Conservation (phyloP, 1,140 invertebrate genomes). For the Dendrolimus punctatus region DNA sequence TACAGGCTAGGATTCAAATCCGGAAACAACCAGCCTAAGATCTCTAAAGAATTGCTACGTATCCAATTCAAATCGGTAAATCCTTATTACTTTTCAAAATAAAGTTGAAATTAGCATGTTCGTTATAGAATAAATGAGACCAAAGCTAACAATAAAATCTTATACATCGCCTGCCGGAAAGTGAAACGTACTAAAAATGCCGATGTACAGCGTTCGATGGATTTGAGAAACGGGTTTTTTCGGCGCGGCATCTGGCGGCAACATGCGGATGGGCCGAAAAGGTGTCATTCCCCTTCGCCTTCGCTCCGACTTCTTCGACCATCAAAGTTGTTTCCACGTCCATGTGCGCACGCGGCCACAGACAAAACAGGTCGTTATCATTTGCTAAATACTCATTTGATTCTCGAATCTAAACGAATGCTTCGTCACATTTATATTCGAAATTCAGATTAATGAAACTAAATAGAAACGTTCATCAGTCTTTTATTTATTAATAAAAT, state of each 20-base stretch:
- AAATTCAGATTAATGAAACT: too few species aligned
- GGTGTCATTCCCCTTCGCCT: constrained; percentile 23
- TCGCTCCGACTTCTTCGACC: constrained; percentile 17
- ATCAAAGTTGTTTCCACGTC: constrained; percentile 19
- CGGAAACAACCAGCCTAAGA: too few species aligned
- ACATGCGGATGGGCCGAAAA: constrained; percentile 17
- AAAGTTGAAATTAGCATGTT: too few species aligned
- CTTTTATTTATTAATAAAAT: too few species aligned
- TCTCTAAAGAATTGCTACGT: too few species aligned
- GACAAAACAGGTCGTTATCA: constrained; percentile 13
- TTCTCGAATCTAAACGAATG: background rate
- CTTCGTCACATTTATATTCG: too few species aligned
- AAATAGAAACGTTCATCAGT: too few species aligned
- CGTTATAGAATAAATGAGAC: too few species aligned
- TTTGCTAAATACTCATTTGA: constrained; percentile 2
- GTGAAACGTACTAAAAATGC: background rate
- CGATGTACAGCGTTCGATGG: constrained; percentile 6
- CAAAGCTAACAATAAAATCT: background rate
- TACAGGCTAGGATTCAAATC: too few species aligned
- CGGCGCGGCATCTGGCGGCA: constrained; percentile 18
- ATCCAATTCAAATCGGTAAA: too few species aligned
- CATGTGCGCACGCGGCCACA: constrained; percentile 7
- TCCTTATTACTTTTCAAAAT: too few species aligned
- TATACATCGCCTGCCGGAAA: constrained; percentile 9
- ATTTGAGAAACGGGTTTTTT: constrained; percentile 10